These are phyloP conservation scores for Lasius platythorax DNA, from an alignment of 2,888 invertebrate species.

Conservation along the genomic window DNA sequence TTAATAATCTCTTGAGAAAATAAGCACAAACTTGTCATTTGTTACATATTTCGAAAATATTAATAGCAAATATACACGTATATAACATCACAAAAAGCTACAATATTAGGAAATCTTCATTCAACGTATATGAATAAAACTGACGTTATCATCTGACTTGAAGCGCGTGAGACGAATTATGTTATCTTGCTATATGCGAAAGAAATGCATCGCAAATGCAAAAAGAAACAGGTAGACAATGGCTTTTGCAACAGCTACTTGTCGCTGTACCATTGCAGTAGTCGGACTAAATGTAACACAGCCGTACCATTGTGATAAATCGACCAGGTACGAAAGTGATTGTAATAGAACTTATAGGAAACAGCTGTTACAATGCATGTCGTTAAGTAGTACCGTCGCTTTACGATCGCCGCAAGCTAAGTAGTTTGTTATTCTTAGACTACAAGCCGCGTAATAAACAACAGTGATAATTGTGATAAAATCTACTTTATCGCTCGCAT, in stretches of 20 bases:
- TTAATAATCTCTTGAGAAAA: constrained; percentile 8
- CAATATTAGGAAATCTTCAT: not conserved
- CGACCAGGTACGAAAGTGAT: constrained; percentile 58
- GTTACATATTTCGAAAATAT: not conserved
- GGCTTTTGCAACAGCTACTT: constrained; percentile 37
- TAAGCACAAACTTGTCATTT: constrained; percentile 10
- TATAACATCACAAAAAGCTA: not conserved
- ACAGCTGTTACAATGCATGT: constrained; percentile 67
- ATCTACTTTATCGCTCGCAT: constrained; percentile 63
- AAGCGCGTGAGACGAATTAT: constrained; percentile 26
- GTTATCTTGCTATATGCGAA: not conserved
- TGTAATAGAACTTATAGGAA: constrained; percentile 64
- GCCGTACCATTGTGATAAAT: constrained; percentile 60
- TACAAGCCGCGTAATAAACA: constrained; percentile 58
- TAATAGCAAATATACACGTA: not conserved
- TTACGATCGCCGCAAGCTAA: constrained; percentile 58
- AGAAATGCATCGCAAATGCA: not conserved
- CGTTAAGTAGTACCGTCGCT: constrained; percentile 54
- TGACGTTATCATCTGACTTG: not conserved
- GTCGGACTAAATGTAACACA: constrained; percentile 54
- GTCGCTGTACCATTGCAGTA: constrained; percentile 46
- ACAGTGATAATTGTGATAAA: constrained; percentile 66
- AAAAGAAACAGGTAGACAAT: constrained; percentile 28
- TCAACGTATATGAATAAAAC: not conserved
- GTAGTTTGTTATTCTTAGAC: constrained; percentile 61